Evolutionary conservation across 1,140 invertebrate genomes (phyloP), one percentile per base, ranked within the genome.

Genomic region (Tribolium castaneum): DNA sequence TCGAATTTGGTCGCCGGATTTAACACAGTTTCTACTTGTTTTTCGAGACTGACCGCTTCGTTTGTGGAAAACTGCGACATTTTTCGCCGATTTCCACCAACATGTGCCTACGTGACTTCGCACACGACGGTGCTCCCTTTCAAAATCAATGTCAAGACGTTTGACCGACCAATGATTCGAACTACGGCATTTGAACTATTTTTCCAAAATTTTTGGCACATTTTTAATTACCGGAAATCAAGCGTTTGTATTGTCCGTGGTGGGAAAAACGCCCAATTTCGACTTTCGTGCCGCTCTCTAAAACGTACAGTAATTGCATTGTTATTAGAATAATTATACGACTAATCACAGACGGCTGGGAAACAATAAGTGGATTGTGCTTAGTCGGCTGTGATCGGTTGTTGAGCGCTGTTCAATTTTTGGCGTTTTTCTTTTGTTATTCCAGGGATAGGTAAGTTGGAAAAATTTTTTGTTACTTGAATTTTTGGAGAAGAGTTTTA

Each of bases 51-150:
- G 16, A 84, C 78, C 9, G 77, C 45, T 78, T 85, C 84, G 56
- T 85, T 80, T 12, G 82, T 82, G 10, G 75, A 85, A 82, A 86
- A 85, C 75, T 82, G 78, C 62, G 82, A 76, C 82, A 85, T 85
- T 76, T 77, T 82, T 73, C 7, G 25, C n/a, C 22, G 71, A 70
- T 39, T 52, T 54, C 2, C 25, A 34, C 30, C 12, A 39, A 70
- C 25, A 77, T 34, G 52, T 54, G 72, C 6, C 34, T 75, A 75
- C 72, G 72, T 75, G 72, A 75, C 72, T 59, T 13, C 16, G 13
- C 10, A 59, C 72, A 56, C 51, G 72, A 56, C 51, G 72, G 59
- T 10, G n/a, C 19, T 62, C 22, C n/a, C 10, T 66, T 35, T 66
- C 22, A 66, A 66, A 66, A 66, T 66, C 59, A 22, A 66, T 66